Base-by-base conservation (phyloP, 2,888 invertebrate species). In the Andrena chrysosceles region DNA sequence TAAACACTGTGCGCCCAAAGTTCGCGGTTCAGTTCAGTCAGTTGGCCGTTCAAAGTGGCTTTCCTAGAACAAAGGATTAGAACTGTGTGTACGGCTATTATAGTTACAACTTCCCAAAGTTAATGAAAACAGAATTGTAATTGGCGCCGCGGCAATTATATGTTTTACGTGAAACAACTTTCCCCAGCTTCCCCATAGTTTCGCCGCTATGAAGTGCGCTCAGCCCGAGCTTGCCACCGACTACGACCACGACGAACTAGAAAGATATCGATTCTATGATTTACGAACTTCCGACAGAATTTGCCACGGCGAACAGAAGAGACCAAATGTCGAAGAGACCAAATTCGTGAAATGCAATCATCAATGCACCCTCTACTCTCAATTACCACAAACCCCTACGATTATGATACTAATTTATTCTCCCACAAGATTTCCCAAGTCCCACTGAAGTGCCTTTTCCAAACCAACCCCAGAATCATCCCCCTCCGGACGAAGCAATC, bases 51-150 rank as follows among this genome's bases (percentile, higher is more conserved):
- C 80, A 74, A 74, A 74, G 70, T 69, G 66, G 56, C 74, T 74
- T 70, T 54, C 60, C 66, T 23, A 74, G 81, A 74, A 82, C 81
- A 82, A 74, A 79, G 81, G 81, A 82, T 80, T 79, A 82, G 73
- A 48, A 59, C 64, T 49, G 69, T 67, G 74, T 67, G 63, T 54
- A 62, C 54, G 59, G 33, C 73, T 42, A 74, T 81, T 72, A 78
- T 48, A 49, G 80, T 78, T 62, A 63, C 71, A 72, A 78, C 54
- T 71, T 48, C 66, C 56, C 35, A 67, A 49, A 78, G 79, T 71
- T 81, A 81, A 78, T 81, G 80, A 81, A 81, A 81, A 78, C 78
- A 63, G 79, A 49, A 78, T 72, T 78, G 80, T 81, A 81, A 81
- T 81, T 72, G 67, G 66, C 64, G 62, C 20, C 20, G 48, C 66